These are phyloP conservation scores for Sebastes aleutianus DNA, from an alignment of 2,797 vertebrate species.

Conservation along the genomic window DNA sequence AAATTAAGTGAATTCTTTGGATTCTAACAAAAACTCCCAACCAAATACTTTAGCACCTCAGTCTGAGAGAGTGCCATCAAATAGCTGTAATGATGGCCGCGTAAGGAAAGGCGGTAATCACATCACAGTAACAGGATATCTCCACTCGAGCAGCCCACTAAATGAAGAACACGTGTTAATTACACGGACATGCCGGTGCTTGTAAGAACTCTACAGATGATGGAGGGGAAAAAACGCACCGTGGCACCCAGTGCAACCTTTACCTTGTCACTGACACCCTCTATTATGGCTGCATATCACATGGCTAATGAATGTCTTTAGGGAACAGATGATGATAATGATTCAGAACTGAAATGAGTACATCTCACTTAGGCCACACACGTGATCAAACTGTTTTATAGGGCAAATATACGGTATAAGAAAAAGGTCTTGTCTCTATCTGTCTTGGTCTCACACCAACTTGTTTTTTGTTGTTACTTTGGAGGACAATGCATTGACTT, in stretches of 20 bases:
- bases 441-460: neutral
- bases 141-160: conserved; percentile 39
- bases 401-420: neutral
- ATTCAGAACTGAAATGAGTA: neutral
- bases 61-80: neutral
- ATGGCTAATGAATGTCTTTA: conserved; percentile 13
- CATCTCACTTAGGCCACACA: neutral
- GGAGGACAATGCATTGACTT: neutral
- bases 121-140: conserved; percentile 48
- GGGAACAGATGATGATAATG: conserved; percentile 2
- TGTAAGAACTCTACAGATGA: conserved; percentile 14
- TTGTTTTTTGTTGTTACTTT: neutral
- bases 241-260: conserved; percentile 3
- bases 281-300: conserved; percentile 20
- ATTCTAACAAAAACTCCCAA: neutral
- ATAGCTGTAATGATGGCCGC: conserved; percentile 23
- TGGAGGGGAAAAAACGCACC: neutral
- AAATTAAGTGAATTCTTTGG: neutral
- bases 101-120: conserved; percentile 56
- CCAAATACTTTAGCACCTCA: neutral
- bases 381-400: neutral
- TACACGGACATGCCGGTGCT: conserved; percentile 16
- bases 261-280: conserved; percentile 20
- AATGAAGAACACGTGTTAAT: conserved; percentile 58
- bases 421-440: neutral